A percentile compares a stretch with the other conserved stretches of the same genome.
Conservation (phyloP, 2,888 invertebrate genomes). For the Micoletzkya japonica region DNA sequence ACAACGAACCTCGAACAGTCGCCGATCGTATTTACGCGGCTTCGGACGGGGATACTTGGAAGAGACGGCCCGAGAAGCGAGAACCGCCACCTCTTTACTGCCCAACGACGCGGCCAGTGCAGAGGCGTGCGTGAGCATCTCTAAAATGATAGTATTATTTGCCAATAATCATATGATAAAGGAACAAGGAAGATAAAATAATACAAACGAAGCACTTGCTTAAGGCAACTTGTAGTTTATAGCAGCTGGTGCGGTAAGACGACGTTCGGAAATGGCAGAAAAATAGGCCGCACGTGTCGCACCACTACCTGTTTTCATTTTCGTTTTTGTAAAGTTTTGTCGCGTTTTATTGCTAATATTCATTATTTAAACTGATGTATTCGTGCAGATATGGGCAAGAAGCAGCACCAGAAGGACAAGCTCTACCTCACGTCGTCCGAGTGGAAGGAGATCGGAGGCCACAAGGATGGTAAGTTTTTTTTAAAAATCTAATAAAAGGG, state of each 20-base stretch:
- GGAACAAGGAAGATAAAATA: background rate
- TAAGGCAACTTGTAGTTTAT: background rate
- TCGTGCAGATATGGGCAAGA: conserved; percentile 57
- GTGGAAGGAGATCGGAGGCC: conserved; percentile 62
- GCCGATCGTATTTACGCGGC: conserved; percentile 49
- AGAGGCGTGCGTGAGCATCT: conserved; percentile 23
- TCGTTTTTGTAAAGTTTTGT: background rate
- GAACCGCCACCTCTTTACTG: conserved; percentile 19
- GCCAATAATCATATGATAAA: no score
- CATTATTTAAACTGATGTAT: background rate
- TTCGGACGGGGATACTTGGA: conserved; percentile 56
- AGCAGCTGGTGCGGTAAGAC: background rate
- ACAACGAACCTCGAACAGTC: conserved; percentile 25
- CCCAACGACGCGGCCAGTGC: background rate
- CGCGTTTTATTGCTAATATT: background rate
- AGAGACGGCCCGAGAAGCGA: conserved; percentile 46
- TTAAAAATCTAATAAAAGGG: no score
- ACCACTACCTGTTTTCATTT: background rate
- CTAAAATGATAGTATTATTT: no score
- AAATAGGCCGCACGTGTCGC: background rate
- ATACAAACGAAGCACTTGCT: no score
- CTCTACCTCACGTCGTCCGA: conserved; percentile 61
- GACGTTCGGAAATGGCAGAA: background rate
- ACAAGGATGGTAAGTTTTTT: conserved; percentile 56
- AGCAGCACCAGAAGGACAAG: conserved; percentile 63